A percentile compares a stretch with the other conserved stretches of the same genome.
These are phyloP conservation scores for Labeo catla DNA, from an alignment of 2,113 vertebrate genomes.

Conservation along the genomic window DNA sequence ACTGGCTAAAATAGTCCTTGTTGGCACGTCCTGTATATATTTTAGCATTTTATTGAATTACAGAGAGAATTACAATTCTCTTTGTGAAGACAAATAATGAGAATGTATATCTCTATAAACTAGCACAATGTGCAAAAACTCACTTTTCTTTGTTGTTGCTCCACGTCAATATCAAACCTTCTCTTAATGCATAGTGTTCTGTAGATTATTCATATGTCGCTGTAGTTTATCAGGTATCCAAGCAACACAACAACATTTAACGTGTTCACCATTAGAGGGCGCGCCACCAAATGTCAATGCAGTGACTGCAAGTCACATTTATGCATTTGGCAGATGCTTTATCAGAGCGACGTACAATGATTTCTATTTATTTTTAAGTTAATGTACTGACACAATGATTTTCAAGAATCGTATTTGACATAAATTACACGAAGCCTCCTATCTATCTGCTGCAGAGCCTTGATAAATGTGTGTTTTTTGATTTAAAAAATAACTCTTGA, in stretches of 20 bases:
- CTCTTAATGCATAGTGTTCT: not conserved
- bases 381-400: not conserved
- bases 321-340: not conserved
- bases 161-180: not conserved
- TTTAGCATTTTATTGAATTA: not conserved
- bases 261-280: slow-evolving; percentile 29
- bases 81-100: not conserved
- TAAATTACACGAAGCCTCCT: not conserved
- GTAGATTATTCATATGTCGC: slow-evolving; percentile 11
- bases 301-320: no score
- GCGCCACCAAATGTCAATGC: not conserved
- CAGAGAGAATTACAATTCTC: no score
- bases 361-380: not conserved
- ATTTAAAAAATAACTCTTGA: no score
- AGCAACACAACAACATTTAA: slow-evolving; percentile 56
- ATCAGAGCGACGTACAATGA: not conserved
- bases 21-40: not conserved
- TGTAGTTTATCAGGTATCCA: slow-evolving; percentile 46
- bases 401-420: not conserved
- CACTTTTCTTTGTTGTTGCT: not conserved
- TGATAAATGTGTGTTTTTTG: not conserved
- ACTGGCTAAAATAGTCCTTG: not conserved
- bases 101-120: not conserved
- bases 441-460: not conserved
- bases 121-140: not conserved